Percentiles rank a stretch among this genome's conserved stretches.
These are phyloP conservation scores for Falco concolor DNA, from an alignment of 2,797 vertebrate species.

Conservation along the genomic window DNA sequence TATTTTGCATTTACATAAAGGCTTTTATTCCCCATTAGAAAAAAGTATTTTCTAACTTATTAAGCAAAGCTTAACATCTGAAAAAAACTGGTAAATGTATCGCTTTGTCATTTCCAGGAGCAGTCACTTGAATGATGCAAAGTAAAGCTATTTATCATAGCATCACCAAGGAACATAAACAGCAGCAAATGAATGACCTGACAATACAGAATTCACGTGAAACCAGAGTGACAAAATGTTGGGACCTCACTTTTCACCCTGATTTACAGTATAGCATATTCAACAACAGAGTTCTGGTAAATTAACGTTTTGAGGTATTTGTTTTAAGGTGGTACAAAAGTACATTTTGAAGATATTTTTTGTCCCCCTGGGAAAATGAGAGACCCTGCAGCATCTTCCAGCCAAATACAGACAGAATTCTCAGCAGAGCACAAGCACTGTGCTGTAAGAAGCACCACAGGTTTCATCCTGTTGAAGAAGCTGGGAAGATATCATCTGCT, in stretches of 20 bases:
- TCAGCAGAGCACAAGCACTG: neutral
- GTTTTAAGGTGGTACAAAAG: neutral
- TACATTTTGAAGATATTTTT: neutral
- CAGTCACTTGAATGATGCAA: neutral
- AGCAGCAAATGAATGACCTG: neutral
- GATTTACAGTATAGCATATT: neutral
- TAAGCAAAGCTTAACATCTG: neutral
- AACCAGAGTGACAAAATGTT: neutral
- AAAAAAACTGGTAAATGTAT: neutral
- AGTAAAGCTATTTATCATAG: neutral
- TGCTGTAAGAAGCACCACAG: neutral
- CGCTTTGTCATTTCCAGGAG: neutral
- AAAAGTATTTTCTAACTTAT: neutral
- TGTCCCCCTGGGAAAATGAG: neutral
- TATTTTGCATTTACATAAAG: neutral
- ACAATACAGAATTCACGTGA: neutral
- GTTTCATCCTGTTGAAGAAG: neutral
- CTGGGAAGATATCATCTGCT: neutral
- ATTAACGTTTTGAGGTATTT: fast-evolving
- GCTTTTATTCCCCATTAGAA: neutral
- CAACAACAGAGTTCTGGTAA: neutral
- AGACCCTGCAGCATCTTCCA: neutral
- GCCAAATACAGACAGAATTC: neutral
- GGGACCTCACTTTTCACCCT: neutral
- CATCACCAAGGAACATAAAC: neutral